phyloP scores from a whole-genome alignment of 2,113 vertebrate genomes.

The Puffinus mauretanicus region DNA sequence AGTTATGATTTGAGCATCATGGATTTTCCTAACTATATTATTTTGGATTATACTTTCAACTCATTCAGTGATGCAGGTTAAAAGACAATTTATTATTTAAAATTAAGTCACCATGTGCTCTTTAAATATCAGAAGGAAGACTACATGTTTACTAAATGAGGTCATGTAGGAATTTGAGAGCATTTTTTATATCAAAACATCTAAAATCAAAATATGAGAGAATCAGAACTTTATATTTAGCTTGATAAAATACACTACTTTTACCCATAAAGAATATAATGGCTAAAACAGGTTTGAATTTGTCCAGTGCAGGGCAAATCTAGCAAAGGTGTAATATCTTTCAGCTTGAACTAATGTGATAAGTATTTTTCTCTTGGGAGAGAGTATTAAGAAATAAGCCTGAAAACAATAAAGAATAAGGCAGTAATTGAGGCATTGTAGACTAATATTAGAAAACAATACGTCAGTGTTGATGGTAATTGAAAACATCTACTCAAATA shows the following conservation, averaged over 20 bases:
- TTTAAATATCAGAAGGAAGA: background rate
- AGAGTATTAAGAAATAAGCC: background rate
- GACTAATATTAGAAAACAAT: conserved; percentile 41
- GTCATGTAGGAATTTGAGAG: background rate
- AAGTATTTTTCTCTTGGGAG: background rate
- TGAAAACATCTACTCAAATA: conserved; percentile 27
- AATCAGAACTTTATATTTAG: background rate
- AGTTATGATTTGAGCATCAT: background rate
- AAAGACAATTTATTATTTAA: background rate
- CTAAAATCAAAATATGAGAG: background rate
- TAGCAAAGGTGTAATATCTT: background rate
- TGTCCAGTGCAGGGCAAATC: background rate
- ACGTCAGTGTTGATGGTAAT: conserved; percentile 3
- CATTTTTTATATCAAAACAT: background rate
- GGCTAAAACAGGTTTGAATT: background rate
- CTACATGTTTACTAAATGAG: background rate
- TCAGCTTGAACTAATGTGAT: background rate
- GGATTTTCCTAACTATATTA: background rate
- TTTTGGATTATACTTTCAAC: background rate
- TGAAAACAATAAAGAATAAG: background rate
- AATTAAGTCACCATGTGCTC: background rate
- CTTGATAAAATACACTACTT: background rate
- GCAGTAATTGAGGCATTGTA: background rate
- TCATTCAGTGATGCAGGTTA: background rate
- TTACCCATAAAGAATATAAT: background rate